Base-by-base conservation (phyloP, 2,113 vertebrate species). In the Catharus bicknelli region DNA sequence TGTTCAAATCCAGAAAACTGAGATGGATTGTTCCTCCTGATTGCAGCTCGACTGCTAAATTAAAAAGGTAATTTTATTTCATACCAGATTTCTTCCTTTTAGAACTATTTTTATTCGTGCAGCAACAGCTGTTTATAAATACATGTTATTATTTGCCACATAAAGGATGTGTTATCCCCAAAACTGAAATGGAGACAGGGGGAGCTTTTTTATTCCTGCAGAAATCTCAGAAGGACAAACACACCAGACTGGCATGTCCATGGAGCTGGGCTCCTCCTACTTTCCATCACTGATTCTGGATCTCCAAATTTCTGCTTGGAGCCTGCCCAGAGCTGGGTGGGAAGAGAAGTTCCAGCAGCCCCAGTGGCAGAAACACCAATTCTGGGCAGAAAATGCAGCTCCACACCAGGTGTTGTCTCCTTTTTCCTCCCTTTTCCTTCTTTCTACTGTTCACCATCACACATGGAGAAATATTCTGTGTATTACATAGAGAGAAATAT, bases 391-490 rank as follows among this genome's bases (percentile, higher is more conserved):
- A 87, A 67, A 36, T 9, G 26, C 27, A 84, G 29, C 59, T 70
- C 50, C 27, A 34, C 1, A 0, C 8, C 18, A 3, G 11, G 22
- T 25, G 10, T 13, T 38, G 51, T 2, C n/a, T 53, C 43, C 11
- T 0, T 13, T 16, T 14, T 1, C 11, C 13, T 13, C 0, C 9
- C 4, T 36, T 53, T 26, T 12, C 13, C 63, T 27, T 11, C 18
- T 17, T 51, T 38, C 61, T 36, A 13, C 47, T 88, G 75, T 51
- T 16, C 61, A 6, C 67, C 43, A 27, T 19, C 20, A 27, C 32
- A 6, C 1, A 5, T 13, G 26, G 36, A 51, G 59, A 27, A 50
- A 70, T 55, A 63, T 14, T 72, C 36, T 5, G 8, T 36, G 8
- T 50, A 10, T 42, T 16, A 3, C 3, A 50, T 0, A 26, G 43